Base-by-base conservation (phyloP, 1,140 invertebrate genomes). In the Agrilus planipennis region DNA sequence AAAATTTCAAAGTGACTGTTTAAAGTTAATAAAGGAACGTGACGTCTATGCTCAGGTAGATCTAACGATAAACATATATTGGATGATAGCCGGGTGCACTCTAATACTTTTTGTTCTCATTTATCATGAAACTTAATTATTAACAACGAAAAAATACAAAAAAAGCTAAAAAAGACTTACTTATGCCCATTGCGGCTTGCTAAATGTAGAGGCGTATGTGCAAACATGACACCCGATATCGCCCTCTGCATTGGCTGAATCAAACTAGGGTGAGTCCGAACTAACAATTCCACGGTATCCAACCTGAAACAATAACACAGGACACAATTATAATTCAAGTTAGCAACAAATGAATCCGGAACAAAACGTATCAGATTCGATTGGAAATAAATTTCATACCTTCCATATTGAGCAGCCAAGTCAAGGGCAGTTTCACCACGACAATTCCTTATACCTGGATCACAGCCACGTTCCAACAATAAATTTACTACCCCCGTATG, bases 131-230 rank as follows among this genome's bases (percentile, higher is more conserved):
- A n/a, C n/a, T n/a, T n/a, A n/a, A n/a, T n/a, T n/a, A n/a, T n/a
- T n/a, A n/a, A n/a, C n/a, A n/a, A n/a, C n/a, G n/a, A n/a, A n/a
- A n/a, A n/a, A n/a, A n/a, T n/a, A n/a, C n/a, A n/a, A n/a, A n/a
- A n/a, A 16, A 39, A 14, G 16, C 22, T 25, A 28, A 15, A 31
- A 34, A 14, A 21, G 36, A 74, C 77, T 75, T 62, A 84, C 75
- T 78, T 80, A 66, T 93, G 89, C 1, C 92, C 92, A 72, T 94
- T 92, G 46, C 87, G 77, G 50, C 89, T 89, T 39, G 93, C 93
- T 46, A 91, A 70, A 66, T 97, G 92, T 4, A 98, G 71, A 14
- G 93, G 91, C 1, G 92, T 93, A 51, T 91, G 82, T 10, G 78
- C 75, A 54, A 82, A 81, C 41, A 81, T 67, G 51, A 67, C 58